phyloP scores from a whole-genome alignment of 2,888 invertebrate genomes.

The Villa cingulata region DNA sequence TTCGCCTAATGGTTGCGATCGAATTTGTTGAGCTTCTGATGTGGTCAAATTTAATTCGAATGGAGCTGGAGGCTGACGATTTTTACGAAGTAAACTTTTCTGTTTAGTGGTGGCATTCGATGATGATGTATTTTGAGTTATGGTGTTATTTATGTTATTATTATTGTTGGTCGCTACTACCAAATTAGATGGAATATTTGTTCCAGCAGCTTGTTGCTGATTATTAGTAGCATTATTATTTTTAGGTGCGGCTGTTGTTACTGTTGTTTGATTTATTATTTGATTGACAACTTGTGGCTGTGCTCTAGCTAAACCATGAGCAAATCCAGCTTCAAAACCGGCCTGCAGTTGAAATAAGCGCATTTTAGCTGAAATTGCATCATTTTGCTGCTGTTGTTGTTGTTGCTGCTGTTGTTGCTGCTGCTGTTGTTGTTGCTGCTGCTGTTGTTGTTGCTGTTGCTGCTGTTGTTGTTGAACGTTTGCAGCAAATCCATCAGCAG shows the following conservation, averaged over 20 bases:
- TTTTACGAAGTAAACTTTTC: slow-evolving; percentile 31
- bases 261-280: slow-evolving; percentile 13
- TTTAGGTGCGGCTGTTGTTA: background rate
- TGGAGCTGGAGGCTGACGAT: slow-evolving; percentile 28
- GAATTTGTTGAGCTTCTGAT: slow-evolving; percentile 26
- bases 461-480: slow-evolving; percentile 13
- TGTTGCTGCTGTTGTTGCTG: background rate
- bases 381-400: slow-evolving; percentile 26
- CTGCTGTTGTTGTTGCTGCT: background rate
- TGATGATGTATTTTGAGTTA: slow-evolving; percentile 5
- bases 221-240: slow-evolving; percentile 2
- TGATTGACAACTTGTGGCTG: slow-evolving; percentile 18
- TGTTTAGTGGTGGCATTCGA: slow-evolving; percentile 16
- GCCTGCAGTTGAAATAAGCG: slow-evolving; percentile 33
- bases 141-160: slow-evolving; percentile 8
- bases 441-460: background rate
- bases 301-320: slow-evolving; percentile 19
- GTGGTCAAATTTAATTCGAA: slow-evolving; percentile 26
- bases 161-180: background rate
- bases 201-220: background rate
- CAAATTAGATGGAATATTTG: background rate
- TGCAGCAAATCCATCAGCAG: slow-evolving; percentile 28
- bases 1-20: slow-evolving; percentile 38
- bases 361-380: slow-evolving; percentile 34
- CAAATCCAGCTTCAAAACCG: slow-evolving; percentile 32